A percentile compares a stretch with the other conserved stretches of the same genome.
Conservation (phyloP, 2,113 vertebrate genomes). For the Apodemus speciosus region DNA sequence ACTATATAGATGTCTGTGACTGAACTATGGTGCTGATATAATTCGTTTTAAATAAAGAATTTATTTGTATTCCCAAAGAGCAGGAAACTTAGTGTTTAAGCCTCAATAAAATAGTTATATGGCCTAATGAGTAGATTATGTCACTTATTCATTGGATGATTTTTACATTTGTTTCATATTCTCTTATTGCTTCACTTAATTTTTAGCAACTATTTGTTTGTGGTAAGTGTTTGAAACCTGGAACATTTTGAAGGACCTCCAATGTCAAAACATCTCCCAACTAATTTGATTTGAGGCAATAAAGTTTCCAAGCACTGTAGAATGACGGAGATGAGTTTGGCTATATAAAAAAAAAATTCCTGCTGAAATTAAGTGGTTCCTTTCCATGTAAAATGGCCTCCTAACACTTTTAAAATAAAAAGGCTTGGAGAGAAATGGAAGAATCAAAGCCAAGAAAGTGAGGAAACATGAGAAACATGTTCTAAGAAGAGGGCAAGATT, state of each 20-base stretch:
- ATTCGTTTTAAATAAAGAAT: neutral
- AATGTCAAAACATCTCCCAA: constrained; percentile 16
- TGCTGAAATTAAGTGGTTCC: constrained; percentile 47
- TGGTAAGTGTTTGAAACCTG: constrained; percentile 17
- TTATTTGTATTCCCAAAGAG: neutral
- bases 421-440: constrained; percentile 7
- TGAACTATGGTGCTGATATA: neutral
- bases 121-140: neutral
- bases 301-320: neutral
- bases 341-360: neutral
- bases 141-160: neutral
- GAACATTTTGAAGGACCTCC: neutral
- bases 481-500: neutral
- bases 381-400: constrained; percentile 24
- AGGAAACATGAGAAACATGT: neutral
- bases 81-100: neutral
- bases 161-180: neutral
- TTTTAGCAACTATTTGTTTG: constrained; percentile 4
- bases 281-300: constrained; percentile 17
- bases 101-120: neutral
- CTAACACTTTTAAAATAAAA: constrained; percentile 49
- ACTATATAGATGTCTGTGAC: neutral
- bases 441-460: constrained; percentile 48
- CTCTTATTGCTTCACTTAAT: neutral
- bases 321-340: constrained; percentile 24